Conservation (phyloP, 92 coral and sea anemone species). For the Zoanthus solanderi region DNA sequence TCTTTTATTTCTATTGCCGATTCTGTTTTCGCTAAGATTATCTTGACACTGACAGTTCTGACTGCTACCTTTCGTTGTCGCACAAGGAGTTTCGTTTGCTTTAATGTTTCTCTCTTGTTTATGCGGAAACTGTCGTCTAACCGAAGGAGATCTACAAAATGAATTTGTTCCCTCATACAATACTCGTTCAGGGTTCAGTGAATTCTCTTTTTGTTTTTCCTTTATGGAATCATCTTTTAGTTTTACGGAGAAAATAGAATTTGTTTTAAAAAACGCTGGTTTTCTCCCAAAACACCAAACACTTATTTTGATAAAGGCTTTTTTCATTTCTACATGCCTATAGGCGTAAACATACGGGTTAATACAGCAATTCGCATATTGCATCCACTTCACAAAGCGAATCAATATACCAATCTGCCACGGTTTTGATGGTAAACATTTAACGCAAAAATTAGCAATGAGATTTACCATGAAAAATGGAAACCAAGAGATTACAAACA, state of each 20-base stretch:
- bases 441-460: constrained; percentile 62
- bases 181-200: neutral
- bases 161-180: neutral
- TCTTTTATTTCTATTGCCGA: neutral
- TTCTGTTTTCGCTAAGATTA: neutral
- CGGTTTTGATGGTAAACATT: constrained; percentile 46
- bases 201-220: neutral
- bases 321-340: constrained; percentile 77
- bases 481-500: constrained; percentile 83
- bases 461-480: constrained; percentile 81
- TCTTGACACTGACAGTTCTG: neutral
- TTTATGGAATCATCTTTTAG: neutral
- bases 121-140: neutral
- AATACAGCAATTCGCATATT: constrained; percentile 78
- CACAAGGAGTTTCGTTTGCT: neutral
- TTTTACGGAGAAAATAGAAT: neutral
- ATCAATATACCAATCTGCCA: constrained; percentile 61
- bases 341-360: constrained; percentile 94
- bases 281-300: constrained; percentile 42
- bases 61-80: neutral
- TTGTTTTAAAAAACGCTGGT: neutral
- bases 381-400: constrained; percentile 85
- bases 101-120: neutral
- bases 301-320: constrained; percentile 60
- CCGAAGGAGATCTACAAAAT: neutral